Evolutionary conservation across 2,797 vertebrate species (phyloP), one percentile per base, ranked within the genome.

Genomic region (Chiroxiphia lanceolata): DNA sequence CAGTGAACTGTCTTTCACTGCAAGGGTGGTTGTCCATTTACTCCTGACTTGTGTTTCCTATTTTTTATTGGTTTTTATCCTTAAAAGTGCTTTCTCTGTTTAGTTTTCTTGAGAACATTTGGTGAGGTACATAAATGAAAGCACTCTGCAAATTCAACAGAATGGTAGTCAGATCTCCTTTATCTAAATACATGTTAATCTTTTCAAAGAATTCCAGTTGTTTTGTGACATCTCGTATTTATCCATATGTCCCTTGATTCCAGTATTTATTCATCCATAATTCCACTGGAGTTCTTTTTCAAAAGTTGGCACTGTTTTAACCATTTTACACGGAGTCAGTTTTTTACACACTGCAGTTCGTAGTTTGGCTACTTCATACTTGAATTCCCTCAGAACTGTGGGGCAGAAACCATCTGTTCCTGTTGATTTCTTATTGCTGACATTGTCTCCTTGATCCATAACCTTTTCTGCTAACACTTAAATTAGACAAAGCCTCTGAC

Each of bases 301-400:
- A 64, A 94, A 92, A 77, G 44, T 2, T 88, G 77, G 21, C 50
- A 61, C 71, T 85, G 31, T 92, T 92, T 74, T 72, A 85, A 16
- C 23, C n/a, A 45, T 33, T 80, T 86, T 72, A 88, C 61, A 88
- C 51, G 4, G 15, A 77, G 56, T 38, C 17, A 15, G 31, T 72
- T 81, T 93, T 85, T 72, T 86, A 71, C 36, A 83, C 38, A 72
- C 38, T 40, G 45, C 4, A 3, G 45, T 71, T 64, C 60, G 27
- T 77, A 75, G 75, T 91, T 78, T 78, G 87, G n/a, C 54, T 95
- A 44, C 90, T 95, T 95, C 77, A 88, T 77, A 82, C 54, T 83
- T 0, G 6, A 90, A 16, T 86, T 83, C 47, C 31, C 61, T 94
- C 47, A 56, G 53, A 79, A 80, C 63, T 83, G 50, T 68, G 72